Evolutionary conservation across 2,797 vertebrate genomes (phyloP).

Genomic region (Bufotes viridis): DNA sequence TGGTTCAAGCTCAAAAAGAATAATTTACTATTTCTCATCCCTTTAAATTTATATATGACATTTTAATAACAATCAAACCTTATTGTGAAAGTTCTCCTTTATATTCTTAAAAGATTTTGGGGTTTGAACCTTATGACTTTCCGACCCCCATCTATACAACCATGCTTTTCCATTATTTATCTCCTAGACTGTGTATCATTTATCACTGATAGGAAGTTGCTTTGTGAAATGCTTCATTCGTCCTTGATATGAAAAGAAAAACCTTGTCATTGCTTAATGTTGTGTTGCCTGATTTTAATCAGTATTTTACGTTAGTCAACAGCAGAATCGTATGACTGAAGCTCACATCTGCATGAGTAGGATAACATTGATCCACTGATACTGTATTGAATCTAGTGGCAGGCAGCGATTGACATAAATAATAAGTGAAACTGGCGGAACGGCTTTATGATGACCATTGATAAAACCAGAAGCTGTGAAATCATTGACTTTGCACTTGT

Average conservation of each 20-base stretch:
- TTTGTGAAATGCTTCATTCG: constrained; percentile 50
- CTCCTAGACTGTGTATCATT: not conserved
- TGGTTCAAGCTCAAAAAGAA: no score
- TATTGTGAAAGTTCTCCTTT: not conserved
- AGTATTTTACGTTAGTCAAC: constrained; percentile 53
- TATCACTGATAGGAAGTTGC: not conserved
- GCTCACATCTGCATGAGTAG: constrained; percentile 51
- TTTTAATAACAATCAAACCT: not conserved
- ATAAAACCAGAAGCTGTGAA: constrained; percentile 1
- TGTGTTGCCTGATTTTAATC: constrained; percentile 53
- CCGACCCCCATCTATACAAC: not conserved
- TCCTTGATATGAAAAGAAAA: constrained; percentile 58
- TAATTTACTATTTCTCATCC: not conserved
- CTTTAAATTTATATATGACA: not conserved
- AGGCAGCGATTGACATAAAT: constrained; percentile 56
- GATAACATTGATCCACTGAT: constrained; percentile 61
- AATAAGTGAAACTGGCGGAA: constrained; percentile 51
- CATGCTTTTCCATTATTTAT: not conserved
- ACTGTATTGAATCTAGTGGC: constrained; percentile 49
- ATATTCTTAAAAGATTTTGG: not conserved
- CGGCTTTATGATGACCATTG: constrained; percentile 43
- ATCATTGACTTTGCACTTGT: constrained; percentile 24
- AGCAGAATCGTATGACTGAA: constrained; percentile 43
- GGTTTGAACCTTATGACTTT: not conserved
- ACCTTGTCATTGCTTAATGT: constrained; percentile 45